Evolutionary conservation across 2,888 invertebrate genomes (phyloP), one percentile per base, ranked within the genome.

Genomic region (Limnephilus rhombicus): DNA sequence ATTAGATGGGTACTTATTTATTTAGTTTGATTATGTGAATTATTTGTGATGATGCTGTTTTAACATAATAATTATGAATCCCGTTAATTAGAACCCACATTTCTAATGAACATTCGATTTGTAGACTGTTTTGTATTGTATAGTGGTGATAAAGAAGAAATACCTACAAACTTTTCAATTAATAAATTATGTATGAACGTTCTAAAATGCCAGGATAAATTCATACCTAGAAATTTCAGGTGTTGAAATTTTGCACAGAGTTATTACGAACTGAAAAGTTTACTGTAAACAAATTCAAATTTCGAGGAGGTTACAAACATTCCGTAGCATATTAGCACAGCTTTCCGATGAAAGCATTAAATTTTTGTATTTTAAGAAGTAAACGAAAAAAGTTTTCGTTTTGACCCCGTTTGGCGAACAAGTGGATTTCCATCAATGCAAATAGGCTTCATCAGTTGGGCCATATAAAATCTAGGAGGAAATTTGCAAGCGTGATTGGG

Each of bases 401-500:
- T 68, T 68, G 68, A n/a, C 68, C 68, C 68, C 68, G 68, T 68
- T 68, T 68, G 24, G 24, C 68, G n/a, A 68, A 68, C 68, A 68
- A 68, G 68, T 68, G 68, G 9, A 68, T 68, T 68, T n/a, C 9
- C n/a, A 68, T 68, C 82, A 34, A 82, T 31, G 34, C 82, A 34
- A 82, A 82, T 82, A 34, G 82, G 82, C 34, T 34, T 82, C 31
- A 82, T 82, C 82, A 34, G 34, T 82, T 18, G 15, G 34, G 34
- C 29, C 45, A 86, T 37, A 87, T 53, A 87, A 87, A 53, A 31
- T 87, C 34, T 15, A 53, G 87, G 68, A 87, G 31, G 53, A 29
- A 87, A 53, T 87, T 87, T 53, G 68, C 87, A 18, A 87, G 53
- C 53, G 9, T 87, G 86, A 87, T 87, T 53, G 31, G 53, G 29